Evolutionary conservation across 2,888 invertebrate genomes (phyloP), one percentile per base, ranked within the genome.

Genomic region (Synergus japonicus): DNA sequence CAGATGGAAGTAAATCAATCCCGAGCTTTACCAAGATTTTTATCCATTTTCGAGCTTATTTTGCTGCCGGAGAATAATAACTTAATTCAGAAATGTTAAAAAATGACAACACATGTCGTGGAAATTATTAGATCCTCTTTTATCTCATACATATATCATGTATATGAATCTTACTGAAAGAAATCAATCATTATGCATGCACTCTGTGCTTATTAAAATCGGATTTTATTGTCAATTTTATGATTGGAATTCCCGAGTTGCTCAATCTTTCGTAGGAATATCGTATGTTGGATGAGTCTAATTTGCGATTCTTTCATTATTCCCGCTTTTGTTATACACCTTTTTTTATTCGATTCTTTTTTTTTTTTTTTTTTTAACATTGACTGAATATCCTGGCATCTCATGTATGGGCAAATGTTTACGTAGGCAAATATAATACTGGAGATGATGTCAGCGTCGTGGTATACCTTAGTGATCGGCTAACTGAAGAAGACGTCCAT

Each of bases 401-500:
- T 77, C 44, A 76, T 78, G 76, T 77, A 69, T 82, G 82, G 67
- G 83, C 84, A 84, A 88, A 87, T 86, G 87, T 89, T 90, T 88
- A 88, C 89, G 88, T 85, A 88, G 89, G 88, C 88, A 86, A 89
- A 89, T 87, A 87, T 89, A 89, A 89, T 90, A 87, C 82, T 82
- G 84, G 85, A 84, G 86, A 82, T 90, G 89, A 90, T 89, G 89
- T 90, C 89, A 90, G 86, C 87, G 83, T 65, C 46, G 60, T 44
- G 76, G 46, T 76, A 49, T 76, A 49, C 18, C 44, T 69, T 44
- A 4, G 46, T 43, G n/a, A 18, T 69, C 64, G 41, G 22, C 37
- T 64, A 64, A 37, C n/a, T 37, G 29, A 37, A 29, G 73, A 37
- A 29, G 64, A 65, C 58, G 15, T 49, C 12, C 73, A 54, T 46